A percentile compares a stretch with the other conserved stretches of the same genome.
These are phyloP conservation scores for Synanthedon andrenaeformis DNA, from an alignment of 2,888 invertebrate genomes.

Conservation along the genomic window DNA sequence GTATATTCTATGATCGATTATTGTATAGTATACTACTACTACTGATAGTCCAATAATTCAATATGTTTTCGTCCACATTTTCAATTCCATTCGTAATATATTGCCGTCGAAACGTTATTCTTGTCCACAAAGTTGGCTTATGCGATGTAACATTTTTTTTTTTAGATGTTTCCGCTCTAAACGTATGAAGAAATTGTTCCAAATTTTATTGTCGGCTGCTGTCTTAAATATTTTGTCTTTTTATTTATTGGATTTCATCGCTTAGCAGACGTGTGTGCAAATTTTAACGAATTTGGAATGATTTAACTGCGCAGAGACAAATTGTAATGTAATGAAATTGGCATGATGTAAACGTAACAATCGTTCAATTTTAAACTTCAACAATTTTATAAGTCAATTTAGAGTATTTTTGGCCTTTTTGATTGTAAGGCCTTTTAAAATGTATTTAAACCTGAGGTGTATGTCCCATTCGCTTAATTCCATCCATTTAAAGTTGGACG, in stretches of 20 bases:
- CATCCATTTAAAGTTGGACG: constrained; percentile 60
- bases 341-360: not conserved
- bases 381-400: constrained; percentile 43
- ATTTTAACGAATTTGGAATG: no score
- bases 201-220: no score
- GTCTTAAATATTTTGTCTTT: no score
- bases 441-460: constrained; percentile 27
- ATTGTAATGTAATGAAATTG: no score
- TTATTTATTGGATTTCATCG: no score
- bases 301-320: no score
- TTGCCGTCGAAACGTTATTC: constrained; percentile 54
- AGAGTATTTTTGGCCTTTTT: constrained; percentile 31
- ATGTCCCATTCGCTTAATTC: constrained; percentile 56
- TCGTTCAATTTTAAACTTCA: constrained; percentile 12
- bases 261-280: no score
- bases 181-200: no score
- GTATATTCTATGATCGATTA: constrained; percentile 14
- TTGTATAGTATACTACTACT: not conserved
- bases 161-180: not conserved
- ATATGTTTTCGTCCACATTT: constrained; percentile 65
- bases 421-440: constrained; percentile 13
- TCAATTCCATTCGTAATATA: constrained; percentile 52
- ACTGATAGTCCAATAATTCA: constrained; percentile 50
- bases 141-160: constrained; percentile 38
- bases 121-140: constrained; percentile 19